Base-by-base conservation (phyloP, 2,797 vertebrate species). In the Ammospiza maritima region DNA sequence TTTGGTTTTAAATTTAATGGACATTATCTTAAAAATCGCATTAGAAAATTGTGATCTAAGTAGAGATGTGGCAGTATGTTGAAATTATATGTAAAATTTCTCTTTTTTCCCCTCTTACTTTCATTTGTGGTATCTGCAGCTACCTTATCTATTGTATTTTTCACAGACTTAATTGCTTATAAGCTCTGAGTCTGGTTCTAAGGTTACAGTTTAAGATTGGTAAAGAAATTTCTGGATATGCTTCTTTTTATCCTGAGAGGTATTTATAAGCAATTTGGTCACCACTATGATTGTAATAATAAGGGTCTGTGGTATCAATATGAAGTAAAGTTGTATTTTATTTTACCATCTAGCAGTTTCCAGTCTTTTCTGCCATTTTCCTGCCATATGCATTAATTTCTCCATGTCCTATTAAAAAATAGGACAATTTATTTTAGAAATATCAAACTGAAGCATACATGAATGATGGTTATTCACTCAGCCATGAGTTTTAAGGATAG, bases 381-480 rank as follows among this genome's bases (percentile, higher is more conserved):
- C 16, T 88, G 26, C 11, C 30, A 34, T 72, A 36, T 67, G 4
- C 27, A 70, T 79, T 85, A 91, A 79, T 26, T 73, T 85, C 44
- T 75, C 19, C 4, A 14, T 70, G 36, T 72, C 26, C 86, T 78
- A 21, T 73, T 60, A 48, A 78, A 93, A 87, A 94, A 74, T 70
- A 69, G 22, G 22, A 78, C 34, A 72, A 75, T 88, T 95, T 90
- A 51, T 76, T 92, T 77, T 73, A 91, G 53, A 85, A 75, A 76
- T 72, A 85, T 21, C 51, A 36, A 66, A 54, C 27, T 80, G 23
- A 26, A 65, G 23, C 34, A 61, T 72, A 79, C 40, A 69, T 72
- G 38, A 77, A 88, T 82, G 45, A 58, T 56, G 50, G 90, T 80
- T 93, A 77, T 54, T 70, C 60, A 40, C 20, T 95, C 62, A 88